Percentiles rank a stretch among this genome's conserved stretches.
phyloP scores from a whole-genome alignment of 1,140 invertebrate species.

The Camponotus floridanus region DNA sequence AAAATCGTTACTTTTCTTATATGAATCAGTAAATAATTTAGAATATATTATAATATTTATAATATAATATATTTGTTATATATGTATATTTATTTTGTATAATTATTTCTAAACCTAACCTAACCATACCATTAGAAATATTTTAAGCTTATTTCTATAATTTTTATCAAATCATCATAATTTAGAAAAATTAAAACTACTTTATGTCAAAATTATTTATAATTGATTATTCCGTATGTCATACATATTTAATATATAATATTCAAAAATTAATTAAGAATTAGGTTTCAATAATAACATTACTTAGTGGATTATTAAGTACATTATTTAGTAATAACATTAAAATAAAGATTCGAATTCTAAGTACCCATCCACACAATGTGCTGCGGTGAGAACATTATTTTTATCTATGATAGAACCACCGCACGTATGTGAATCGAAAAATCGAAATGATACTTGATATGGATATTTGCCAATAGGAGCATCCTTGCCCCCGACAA shows the following conservation, averaged over 20 bases:
- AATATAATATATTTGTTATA: no score
- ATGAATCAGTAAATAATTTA: no score
- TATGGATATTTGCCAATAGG: conserved; percentile 21
- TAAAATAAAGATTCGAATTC: background rate
- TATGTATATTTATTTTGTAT: no score
- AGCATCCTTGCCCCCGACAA: conserved; percentile 32
- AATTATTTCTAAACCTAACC: no score
- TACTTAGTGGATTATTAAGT: no score
- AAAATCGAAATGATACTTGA: conserved; percentile 21
- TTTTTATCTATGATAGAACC: background rate
- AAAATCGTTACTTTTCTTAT: no score
- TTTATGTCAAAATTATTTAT: no score
- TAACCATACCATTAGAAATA: no score
- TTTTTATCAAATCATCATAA: no score
- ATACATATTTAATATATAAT: background rate
- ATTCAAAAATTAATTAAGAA: background rate
- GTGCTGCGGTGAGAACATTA: conserved; percentile 18
- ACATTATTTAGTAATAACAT: background rate
- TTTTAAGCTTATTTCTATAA: no score
- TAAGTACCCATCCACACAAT: conserved; percentile 4
- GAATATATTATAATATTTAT: no score
- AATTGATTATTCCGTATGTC: background rate
- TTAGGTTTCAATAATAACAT: background rate
- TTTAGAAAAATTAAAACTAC: no score
- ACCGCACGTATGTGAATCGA: background rate